A percentile compares a stretch with the other conserved stretches of the same genome.
These are phyloP conservation scores for Noturus placidus DNA, from an alignment of 2,113 vertebrate species.

Conservation along the genomic window DNA sequence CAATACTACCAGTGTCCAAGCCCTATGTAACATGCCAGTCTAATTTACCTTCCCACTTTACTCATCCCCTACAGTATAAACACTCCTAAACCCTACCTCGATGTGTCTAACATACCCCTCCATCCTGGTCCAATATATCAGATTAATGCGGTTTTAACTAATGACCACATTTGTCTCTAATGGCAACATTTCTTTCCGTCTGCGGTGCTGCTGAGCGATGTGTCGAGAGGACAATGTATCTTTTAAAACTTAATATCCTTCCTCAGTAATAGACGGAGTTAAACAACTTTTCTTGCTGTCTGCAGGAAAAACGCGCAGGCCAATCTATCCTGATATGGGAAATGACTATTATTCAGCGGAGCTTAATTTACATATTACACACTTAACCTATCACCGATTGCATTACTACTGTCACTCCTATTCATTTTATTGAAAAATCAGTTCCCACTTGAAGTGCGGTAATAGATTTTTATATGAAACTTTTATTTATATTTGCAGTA, in stretches of 20 bases:
- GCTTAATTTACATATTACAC: conserved; percentile 17
- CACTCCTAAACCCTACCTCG: neutral
- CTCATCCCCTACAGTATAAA: neutral
- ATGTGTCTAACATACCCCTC: neutral
- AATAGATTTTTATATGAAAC: neutral
- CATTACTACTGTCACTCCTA: neutral
- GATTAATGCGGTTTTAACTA: conserved; percentile 6
- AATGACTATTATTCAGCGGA: neutral
- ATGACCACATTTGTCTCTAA: conserved; percentile 21
- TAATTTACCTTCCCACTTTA: neutral
- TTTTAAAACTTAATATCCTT: conserved; percentile 14
- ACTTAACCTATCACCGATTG: neutral
- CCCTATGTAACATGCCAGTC: neutral
- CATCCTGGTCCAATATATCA: neutral
- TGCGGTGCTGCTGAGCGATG: neutral
- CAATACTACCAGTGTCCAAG: neutral
- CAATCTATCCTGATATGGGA: neutral
- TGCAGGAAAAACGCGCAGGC: neutral
- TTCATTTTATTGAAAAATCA: neutral
- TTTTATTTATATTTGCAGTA: neutral
- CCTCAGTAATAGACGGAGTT: neutral
- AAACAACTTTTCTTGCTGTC: neutral
- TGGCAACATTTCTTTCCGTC: neutral
- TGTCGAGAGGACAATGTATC: neutral
- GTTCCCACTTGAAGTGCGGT: neutral